Conservation (phyloP, 2,113 vertebrate genomes). For the Parus major region DNA sequence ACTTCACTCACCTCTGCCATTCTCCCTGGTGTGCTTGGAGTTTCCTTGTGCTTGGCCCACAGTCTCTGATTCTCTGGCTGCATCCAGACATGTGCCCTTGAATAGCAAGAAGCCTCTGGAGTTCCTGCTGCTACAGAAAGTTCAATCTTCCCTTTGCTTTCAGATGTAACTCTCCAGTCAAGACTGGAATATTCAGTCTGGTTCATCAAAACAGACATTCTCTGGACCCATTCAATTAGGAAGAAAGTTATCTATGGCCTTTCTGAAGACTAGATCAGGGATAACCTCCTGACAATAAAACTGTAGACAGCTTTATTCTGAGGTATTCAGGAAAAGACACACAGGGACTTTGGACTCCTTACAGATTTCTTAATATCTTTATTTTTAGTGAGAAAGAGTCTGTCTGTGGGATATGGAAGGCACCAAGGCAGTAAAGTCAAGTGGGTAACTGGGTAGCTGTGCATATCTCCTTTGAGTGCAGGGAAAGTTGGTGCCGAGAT, state of each 20-base stretch:
- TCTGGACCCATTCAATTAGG: not conserved
- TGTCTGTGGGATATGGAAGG: not conserved
- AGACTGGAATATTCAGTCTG: not conserved
- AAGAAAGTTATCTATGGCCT: not conserved
- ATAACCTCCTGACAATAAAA: not conserved
- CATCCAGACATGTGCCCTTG: not conserved
- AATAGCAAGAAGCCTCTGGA: not conserved
- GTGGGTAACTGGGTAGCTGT: not conserved
- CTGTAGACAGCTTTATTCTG: not conserved
- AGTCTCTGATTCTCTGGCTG: not conserved
- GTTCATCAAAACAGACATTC: not conserved
- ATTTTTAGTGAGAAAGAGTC: not conserved
- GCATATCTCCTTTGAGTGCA: not conserved
- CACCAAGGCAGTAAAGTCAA: not conserved
- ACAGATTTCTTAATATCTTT: not conserved
- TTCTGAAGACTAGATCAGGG: not conserved
- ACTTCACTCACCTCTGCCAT: not conserved
- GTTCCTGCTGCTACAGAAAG: not conserved
- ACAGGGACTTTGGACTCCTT: not conserved
- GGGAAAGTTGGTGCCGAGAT: slow-evolving; percentile 22
- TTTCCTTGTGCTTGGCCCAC: not conserved
- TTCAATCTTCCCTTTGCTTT: not conserved
- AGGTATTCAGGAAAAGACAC: not conserved
- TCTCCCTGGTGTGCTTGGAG: not conserved
- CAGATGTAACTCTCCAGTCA: not conserved